These are phyloP conservation scores for Lagopus muta DNA, from an alignment of 2,113 vertebrate genomes.

Conservation along the genomic window DNA sequence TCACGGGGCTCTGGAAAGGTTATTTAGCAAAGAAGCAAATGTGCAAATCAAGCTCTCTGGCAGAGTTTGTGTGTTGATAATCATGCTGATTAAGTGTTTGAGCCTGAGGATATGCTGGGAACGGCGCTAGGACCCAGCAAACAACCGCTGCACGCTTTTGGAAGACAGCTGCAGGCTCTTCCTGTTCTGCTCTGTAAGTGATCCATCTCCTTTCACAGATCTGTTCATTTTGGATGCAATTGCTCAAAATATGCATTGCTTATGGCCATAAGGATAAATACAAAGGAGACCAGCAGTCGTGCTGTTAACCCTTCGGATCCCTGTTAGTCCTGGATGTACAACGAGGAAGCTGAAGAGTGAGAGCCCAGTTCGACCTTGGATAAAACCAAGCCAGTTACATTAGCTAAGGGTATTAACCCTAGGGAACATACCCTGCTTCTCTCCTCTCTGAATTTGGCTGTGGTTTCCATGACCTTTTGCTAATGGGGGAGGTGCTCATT, in stretches of 20 bases:
- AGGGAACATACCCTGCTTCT: background rate
- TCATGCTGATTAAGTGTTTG: conserved; percentile 23
- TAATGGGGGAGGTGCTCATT: background rate
- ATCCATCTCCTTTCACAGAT: conserved; percentile 54
- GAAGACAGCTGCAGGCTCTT: conserved; percentile 66
- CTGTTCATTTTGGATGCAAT: conserved; percentile 57
- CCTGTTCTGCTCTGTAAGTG: conserved; percentile 59
- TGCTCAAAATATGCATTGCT: conserved; percentile 60
- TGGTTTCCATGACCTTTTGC: background rate
- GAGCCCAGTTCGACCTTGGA: background rate
- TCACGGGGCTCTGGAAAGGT: background rate
- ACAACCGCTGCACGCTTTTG: conserved; percentile 30
- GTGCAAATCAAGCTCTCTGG: conserved; percentile 10
- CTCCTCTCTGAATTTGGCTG: background rate
- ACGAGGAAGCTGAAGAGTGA: background rate
- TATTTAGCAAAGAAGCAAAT: conserved; percentile 7
- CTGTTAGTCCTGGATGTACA: background rate
- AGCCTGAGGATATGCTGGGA: background rate
- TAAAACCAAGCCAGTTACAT: background rate
- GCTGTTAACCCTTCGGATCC: conserved; percentile 36
- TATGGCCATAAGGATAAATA: conserved; percentile 38
- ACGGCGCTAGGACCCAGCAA: conserved; percentile 57
- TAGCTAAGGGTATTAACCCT: background rate
- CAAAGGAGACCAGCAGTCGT: conserved; percentile 14
- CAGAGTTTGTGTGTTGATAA: conserved; percentile 24